Conservation (phyloP, 1,140 invertebrate genomes). For the Drosophila chauvacae region DNA sequence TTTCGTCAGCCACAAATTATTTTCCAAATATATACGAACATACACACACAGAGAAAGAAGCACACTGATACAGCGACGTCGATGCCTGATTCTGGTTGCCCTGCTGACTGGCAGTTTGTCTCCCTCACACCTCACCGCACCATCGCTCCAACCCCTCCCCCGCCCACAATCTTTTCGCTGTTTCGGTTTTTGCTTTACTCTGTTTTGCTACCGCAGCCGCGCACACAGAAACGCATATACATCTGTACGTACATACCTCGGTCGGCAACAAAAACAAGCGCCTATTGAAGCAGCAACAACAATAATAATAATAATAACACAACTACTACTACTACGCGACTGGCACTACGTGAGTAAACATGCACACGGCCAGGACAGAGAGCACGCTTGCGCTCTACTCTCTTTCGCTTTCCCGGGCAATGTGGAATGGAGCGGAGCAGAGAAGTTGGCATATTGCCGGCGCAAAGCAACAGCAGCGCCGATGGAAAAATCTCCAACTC, state of each 20-base stretch:
- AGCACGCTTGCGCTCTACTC: conserved; percentile 51
- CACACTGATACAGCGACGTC: conserved; percentile 18
- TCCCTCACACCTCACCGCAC: conserved; percentile 36
- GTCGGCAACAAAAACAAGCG: conserved; percentile 73
- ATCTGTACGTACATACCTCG: conserved; percentile 32
- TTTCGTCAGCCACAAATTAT: conserved; percentile 70
- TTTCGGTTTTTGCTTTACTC: conserved; percentile 78
- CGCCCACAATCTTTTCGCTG: conserved; percentile 41
- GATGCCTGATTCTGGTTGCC: conserved; percentile 46
- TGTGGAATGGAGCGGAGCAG: conserved; percentile 27
- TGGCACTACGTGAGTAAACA: conserved; percentile 72
- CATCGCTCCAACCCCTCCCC: conserved; percentile 21
- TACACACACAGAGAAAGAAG: conserved; percentile 13
- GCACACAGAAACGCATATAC: conserved; percentile 25
- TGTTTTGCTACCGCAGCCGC: conserved; percentile 76
- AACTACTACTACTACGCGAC: conserved; percentile 69
- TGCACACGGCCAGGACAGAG: conserved; percentile 29
- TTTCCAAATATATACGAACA: conserved; percentile 55
- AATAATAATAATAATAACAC: conserved; percentile 75
- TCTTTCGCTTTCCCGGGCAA: conserved; percentile 38
- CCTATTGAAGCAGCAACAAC: conserved; percentile 63
- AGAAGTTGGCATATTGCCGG: conserved; percentile 31
- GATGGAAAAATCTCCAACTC: conserved; percentile 43
- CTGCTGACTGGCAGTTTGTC: conserved; percentile 51
- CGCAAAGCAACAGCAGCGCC: conserved; percentile 31